Conservation (phyloP, 2,113 vertebrate genomes). For the Apteryx mantelli region DNA sequence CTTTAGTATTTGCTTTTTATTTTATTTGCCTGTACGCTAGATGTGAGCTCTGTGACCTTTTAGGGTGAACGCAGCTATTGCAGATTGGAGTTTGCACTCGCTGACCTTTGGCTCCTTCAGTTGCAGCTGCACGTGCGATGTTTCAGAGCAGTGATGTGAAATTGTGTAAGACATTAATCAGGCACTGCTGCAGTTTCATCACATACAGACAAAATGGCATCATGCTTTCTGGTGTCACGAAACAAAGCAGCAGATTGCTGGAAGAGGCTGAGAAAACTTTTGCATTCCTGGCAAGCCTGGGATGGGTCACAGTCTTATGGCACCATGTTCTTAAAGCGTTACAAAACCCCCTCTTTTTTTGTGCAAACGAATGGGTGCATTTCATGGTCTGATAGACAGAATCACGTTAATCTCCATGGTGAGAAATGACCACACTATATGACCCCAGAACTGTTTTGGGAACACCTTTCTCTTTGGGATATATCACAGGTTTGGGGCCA, state of each 20-base stretch:
- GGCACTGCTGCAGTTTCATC: background rate
- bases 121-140: background rate
- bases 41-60: background rate
- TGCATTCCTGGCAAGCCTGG: background rate
- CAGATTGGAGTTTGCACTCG: background rate
- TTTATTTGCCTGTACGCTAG: background rate
- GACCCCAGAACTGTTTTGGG: background rate
- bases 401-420: fast-evolving
- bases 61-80: background rate
- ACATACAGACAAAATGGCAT: background rate
- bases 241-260: background rate
- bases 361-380: background rate
- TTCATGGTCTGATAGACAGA: background rate
- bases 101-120: background rate
- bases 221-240: background rate
- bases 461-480: background rate
- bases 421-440: background rate
- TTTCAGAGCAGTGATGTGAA: background rate
- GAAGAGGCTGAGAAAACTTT: background rate
- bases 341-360: background rate
- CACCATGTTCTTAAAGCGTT: background rate
- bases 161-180: background rate
- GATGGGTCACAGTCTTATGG: background rate
- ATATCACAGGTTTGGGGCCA: background rate
- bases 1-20: background rate